These are phyloP conservation scores for Liopterus haemorrhoidalis DNA, from an alignment of 2,888 invertebrate genomes.

Conservation along the genomic window DNA sequence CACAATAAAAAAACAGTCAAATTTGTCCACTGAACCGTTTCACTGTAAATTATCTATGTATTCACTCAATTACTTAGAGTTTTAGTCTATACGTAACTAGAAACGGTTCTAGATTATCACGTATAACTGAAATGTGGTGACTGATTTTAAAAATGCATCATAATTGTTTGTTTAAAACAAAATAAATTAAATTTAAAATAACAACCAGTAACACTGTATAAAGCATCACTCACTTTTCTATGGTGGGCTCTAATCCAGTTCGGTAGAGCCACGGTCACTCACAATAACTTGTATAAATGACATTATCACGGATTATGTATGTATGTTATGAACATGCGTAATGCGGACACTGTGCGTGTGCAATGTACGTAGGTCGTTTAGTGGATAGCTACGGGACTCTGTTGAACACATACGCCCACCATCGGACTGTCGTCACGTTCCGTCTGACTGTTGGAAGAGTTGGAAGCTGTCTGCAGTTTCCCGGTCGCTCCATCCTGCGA, in stretches of 20 bases:
- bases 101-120: no score
- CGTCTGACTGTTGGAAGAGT: slow-evolving; percentile 41
- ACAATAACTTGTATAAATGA: slow-evolving; percentile 1
- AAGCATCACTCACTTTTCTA: slow-evolving; percentile 1
- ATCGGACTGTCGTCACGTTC: slow-evolving; percentile 70
- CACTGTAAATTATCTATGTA: no score
- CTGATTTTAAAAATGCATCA: neutral
- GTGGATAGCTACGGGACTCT: slow-evolving; percentile 90
- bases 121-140: neutral
- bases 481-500: slow-evolving; percentile 38
- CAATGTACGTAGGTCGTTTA: slow-evolving; percentile 40
- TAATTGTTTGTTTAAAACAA: neutral
- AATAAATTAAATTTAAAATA: neutral
- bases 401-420: slow-evolving; percentile 85
- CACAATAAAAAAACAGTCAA: no score
- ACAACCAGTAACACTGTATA: neutral
- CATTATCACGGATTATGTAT: no score
- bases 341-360: no score
- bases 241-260: slow-evolving; percentile 2
- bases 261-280: slow-evolving; percentile 1
- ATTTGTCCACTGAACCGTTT: no score
- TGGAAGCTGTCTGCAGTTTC: slow-evolving; percentile 40
- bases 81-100: no score
- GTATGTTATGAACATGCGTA: no score
- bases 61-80: no score